phyloP scores from a whole-genome alignment of 2,113 vertebrate species.

The Mixornis gularis region DNA sequence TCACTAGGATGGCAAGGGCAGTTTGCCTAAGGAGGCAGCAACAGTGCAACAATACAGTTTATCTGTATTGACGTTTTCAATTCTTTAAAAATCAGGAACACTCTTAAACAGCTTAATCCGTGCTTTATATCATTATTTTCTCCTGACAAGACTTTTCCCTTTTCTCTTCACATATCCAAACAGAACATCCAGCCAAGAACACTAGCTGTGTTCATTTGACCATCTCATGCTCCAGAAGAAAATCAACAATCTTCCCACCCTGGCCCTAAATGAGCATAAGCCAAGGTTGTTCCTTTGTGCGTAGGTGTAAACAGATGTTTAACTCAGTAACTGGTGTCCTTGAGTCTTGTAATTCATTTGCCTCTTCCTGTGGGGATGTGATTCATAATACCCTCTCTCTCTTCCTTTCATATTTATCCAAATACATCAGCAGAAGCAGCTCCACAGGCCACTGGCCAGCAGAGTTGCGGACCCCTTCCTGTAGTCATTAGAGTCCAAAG shows the following conservation, averaged over 20 bases:
- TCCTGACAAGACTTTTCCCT: not conserved
- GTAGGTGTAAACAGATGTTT: slow-evolving; percentile 35
- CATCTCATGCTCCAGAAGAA: not conserved
- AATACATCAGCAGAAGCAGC: not conserved
- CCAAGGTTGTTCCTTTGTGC: not conserved
- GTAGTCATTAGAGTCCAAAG: not conserved
- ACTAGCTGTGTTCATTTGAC: not conserved
- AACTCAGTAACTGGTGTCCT: not conserved
- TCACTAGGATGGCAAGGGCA: not conserved
- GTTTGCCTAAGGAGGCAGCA: not conserved
- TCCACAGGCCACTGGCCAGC: not conserved
- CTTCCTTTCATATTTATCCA: slow-evolving; percentile 12
- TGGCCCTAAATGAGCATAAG: not conserved
- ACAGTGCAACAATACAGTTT: not conserved
- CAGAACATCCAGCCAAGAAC: not conserved
- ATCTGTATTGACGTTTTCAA: not conserved
- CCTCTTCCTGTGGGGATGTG: slow-evolving; percentile 8
- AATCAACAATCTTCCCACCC: not conserved
- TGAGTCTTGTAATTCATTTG: slow-evolving; percentile 1
- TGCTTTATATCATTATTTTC: not conserved
- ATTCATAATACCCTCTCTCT: not conserved
- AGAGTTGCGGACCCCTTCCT: not conserved
- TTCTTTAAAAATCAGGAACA: not conserved
- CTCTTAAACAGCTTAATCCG: not conserved
- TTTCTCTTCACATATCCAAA: not conserved